A percentile compares a stretch with the other conserved stretches of the same genome.
phyloP scores from a whole-genome alignment of 2,797 vertebrate species.

The Moxostoma hubbsi region DNA sequence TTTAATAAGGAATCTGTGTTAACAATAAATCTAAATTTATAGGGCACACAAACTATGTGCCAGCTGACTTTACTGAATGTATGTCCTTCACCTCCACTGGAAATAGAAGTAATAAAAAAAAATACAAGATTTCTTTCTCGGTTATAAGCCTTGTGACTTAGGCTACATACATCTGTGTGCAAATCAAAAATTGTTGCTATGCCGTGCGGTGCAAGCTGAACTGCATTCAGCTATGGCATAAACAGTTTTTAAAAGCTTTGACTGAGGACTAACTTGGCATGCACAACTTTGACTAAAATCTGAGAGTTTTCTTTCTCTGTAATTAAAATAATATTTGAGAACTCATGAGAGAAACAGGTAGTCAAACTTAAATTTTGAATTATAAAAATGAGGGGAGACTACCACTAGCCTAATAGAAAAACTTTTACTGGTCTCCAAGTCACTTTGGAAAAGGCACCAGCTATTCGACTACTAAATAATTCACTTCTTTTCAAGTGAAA shows the following conservation, averaged over 20 bases:
- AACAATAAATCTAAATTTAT: conserved; percentile 2
- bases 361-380: not conserved
- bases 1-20: not conserved
- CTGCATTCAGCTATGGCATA: too few species aligned
- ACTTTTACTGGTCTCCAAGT: not conserved
- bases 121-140: too few species aligned
- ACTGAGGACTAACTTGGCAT: too few species aligned
- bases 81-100: conserved; percentile 22
- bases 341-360: too few species aligned
- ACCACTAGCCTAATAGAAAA: not conserved
- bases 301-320: too few species aligned
- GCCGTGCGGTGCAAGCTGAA: too few species aligned
- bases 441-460: not conserved
- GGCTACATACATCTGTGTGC: too few species aligned
- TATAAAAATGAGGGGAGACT: not conserved
- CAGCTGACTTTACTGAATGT: conserved; percentile 1
- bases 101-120: not conserved
- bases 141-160: too few species aligned
- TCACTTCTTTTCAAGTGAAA: not conserved
- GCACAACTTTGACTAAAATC: too few species aligned
- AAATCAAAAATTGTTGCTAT: too few species aligned
- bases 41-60: not conserved
- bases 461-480: not conserved
- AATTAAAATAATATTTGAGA: too few species aligned
- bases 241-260: too few species aligned